Evolutionary conservation across 2,113 vertebrate species (phyloP).

Genomic region (Colius striatus): DNA sequence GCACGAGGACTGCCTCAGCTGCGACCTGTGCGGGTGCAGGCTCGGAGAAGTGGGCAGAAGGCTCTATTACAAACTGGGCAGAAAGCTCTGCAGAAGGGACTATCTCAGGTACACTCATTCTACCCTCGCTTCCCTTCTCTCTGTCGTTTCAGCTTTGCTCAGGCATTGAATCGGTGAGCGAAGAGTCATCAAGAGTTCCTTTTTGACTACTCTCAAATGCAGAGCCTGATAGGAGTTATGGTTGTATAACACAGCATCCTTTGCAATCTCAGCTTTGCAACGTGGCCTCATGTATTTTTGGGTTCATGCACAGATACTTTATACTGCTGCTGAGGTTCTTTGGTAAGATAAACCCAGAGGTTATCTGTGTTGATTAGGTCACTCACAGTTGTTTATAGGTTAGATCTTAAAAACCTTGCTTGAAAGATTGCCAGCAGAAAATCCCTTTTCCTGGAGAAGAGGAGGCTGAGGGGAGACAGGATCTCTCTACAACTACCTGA

Average conservation of each 20-base stretch:
- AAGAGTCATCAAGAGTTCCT: rapidly evolving
- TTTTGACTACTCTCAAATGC: neutral
- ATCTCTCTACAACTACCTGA: too few species aligned
- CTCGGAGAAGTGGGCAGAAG: conserved; percentile 95
- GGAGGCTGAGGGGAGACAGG: too few species aligned
- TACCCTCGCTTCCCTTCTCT: neutral
- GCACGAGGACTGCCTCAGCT: conserved; percentile 99
- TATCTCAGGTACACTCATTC: conserved; percentile 87
- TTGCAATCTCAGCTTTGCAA: neutral
- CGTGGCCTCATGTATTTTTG: neutral
- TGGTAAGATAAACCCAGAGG: neutral
- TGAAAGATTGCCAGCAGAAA: too few species aligned
- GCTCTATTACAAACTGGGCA: conserved; percentile 96
- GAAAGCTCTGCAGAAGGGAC: conserved; percentile 95
- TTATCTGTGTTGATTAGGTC: neutral
- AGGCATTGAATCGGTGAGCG: neutral
- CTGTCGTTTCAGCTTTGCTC: neutral
- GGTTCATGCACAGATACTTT: neutral
- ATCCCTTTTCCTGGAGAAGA: too few species aligned
- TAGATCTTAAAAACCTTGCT: neutral
- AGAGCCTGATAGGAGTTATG: neutral
- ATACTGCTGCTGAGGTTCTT: neutral
- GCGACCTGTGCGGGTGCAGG: conserved; percentile 95
- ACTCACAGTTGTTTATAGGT: neutral
- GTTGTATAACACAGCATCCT: rapidly evolving